Conservation (phyloP, 2,888 invertebrate species). For the Actias luna region DNA sequence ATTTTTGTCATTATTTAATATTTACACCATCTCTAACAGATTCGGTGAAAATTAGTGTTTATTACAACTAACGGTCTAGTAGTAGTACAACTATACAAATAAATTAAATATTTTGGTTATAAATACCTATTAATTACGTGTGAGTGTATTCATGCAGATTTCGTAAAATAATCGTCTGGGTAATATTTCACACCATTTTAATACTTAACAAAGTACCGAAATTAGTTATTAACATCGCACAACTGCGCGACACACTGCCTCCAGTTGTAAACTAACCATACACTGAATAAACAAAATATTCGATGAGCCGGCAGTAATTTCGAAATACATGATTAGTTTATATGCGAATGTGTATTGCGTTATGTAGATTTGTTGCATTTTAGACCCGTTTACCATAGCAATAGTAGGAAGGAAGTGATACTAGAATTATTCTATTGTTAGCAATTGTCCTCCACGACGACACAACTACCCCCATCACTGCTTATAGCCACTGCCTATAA, state of each 20-base stretch:
- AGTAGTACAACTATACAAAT: background rate
- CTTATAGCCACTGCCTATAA: too few species aligned
- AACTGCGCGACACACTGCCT: slow-evolving; percentile 53
- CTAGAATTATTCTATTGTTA: background rate
- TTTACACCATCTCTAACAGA: too few species aligned
- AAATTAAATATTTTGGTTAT: background rate
- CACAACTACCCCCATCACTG: too few species aligned
- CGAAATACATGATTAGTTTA: slow-evolving; percentile 41
- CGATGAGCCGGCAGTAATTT: slow-evolving; percentile 61
- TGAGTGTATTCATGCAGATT: background rate
- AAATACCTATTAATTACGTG: too few species aligned
- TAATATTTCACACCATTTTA: slow-evolving; percentile 15
- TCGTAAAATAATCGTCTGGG: background rate
- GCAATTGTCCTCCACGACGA: background rate
- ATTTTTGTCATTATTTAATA: too few species aligned
- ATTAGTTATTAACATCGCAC: slow-evolving; percentile 73
- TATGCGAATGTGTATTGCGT: slow-evolving; percentile 26
- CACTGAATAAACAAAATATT: slow-evolving; percentile 69
- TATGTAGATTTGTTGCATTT: slow-evolving; percentile 28
- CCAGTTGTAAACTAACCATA: slow-evolving; percentile 59
- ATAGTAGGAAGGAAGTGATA: background rate
- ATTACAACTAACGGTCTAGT: too few species aligned
- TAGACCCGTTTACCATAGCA: slow-evolving; percentile 3
- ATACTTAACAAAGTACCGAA: slow-evolving; percentile 52
- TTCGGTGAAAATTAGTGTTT: too few species aligned